phyloP scores from a whole-genome alignment of 2,888 invertebrate species.

The Cancer borealis region DNA sequence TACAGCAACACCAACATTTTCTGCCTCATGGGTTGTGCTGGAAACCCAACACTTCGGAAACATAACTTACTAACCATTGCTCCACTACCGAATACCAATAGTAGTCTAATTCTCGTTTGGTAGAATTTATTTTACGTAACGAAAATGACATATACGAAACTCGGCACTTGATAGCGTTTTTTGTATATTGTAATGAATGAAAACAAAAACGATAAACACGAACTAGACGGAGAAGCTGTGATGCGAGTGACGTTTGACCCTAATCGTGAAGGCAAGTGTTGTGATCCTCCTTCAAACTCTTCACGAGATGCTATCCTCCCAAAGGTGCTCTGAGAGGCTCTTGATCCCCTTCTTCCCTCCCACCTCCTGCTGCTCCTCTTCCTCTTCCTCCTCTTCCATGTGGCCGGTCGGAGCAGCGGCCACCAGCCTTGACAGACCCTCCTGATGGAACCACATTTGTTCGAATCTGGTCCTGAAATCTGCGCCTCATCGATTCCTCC shows the following conservation, averaged over 20 bases:
- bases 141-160: no score
- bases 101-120: no score
- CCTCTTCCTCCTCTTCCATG: background rate
- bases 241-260: background rate
- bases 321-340: slow-evolving; percentile 6
- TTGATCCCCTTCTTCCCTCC: background rate
- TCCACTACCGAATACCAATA: no score
- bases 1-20: no score
- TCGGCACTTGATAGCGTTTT: no score
- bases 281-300: background rate
- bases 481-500: slow-evolving; percentile 33
- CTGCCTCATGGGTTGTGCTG: no score
- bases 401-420: background rate
- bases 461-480: slow-evolving; percentile 34
- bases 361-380: background rate
- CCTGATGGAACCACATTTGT: slow-evolving; percentile 35
- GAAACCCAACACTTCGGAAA: no score
- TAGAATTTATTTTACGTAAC: no score
- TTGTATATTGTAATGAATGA: background rate
- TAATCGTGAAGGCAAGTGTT: slow-evolving; percentile 2
- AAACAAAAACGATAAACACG: background rate
- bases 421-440: slow-evolving; percentile 13
- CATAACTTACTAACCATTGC: no score
- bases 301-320: background rate
- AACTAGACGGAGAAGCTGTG: background rate